A percentile compares a stretch with the other conserved stretches of the same genome.
These are phyloP conservation scores for Phortica okadai DNA, from an alignment of 2,888 invertebrate species.

Conservation along the genomic window DNA sequence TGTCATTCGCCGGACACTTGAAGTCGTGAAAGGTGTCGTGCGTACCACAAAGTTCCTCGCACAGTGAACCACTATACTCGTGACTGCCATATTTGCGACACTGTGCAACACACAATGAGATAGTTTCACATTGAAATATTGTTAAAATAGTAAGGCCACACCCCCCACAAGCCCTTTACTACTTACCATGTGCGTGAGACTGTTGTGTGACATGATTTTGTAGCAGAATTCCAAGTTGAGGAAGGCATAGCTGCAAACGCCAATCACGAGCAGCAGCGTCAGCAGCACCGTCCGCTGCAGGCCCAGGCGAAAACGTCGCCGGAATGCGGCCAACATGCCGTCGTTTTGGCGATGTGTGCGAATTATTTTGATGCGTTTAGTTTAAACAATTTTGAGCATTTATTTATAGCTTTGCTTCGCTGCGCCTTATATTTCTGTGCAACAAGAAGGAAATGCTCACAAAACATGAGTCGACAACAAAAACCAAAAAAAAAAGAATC, in stretches of 20 bases:
- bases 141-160: neutral
- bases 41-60: slow-evolving; percentile 70
- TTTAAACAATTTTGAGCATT: slow-evolving; percentile 10
- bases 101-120: slow-evolving; percentile 47
- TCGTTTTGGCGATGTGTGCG: slow-evolving; percentile 13
- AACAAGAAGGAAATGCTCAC: slow-evolving; percentile 9
- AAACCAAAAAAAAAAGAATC: neutral
- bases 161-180: neutral
- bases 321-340: slow-evolving; percentile 69
- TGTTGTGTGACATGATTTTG: slow-evolving; percentile 72
- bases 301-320: slow-evolving; percentile 71
- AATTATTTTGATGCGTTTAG: slow-evolving; percentile 5
- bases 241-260: slow-evolving; percentile 71
- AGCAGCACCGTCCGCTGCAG: slow-evolving; percentile 70
- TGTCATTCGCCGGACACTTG: slow-evolving; percentile 71
- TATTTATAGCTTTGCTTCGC: neutral
- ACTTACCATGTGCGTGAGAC: slow-evolving; percentile 72
- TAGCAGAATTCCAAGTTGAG: slow-evolving; percentile 74
- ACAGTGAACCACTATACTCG: slow-evolving; percentile 73
- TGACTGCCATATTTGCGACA: slow-evolving; percentile 71
- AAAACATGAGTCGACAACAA: neutral
- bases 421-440: neutral
- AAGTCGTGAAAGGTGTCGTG: slow-evolving; percentile 71
- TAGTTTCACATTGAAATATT: neutral
- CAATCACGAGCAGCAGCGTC: slow-evolving; percentile 64